Evolutionary conservation across 2,113 vertebrate genomes (phyloP).

Genomic region (Anarrhichthys ocellatus): DNA sequence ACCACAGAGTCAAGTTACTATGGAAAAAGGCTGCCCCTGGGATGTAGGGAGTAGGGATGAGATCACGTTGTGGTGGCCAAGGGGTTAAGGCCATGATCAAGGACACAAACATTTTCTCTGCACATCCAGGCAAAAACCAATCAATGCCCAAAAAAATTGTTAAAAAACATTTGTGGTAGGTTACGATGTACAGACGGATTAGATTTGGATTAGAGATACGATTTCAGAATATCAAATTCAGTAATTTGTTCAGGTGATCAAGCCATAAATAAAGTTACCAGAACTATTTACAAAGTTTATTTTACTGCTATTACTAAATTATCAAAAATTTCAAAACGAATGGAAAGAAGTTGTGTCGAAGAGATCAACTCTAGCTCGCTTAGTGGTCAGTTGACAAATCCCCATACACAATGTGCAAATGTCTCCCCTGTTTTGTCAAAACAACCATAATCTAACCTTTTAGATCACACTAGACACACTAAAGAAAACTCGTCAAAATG

Average conservation of each 20-base stretch:
- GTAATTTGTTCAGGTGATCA: background rate
- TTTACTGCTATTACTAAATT: too few relatives aligned
- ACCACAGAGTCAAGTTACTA: background rate
- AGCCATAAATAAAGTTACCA: too few relatives aligned
- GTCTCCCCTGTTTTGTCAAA: too few relatives aligned
- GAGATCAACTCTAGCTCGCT: too few relatives aligned
- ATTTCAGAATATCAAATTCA: background rate
- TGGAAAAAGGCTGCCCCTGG: background rate
- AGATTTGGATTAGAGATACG: too few relatives aligned
- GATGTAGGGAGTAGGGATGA: too few relatives aligned
- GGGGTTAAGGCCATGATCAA: background rate
- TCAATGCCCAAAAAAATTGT: background rate
- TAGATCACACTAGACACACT: background rate
- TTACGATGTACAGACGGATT: background rate
- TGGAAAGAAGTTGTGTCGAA: too few relatives aligned
- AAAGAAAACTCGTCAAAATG: background rate
- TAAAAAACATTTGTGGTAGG: background rate
- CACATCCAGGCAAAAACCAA: background rate
- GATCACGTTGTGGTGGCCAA: background rate
- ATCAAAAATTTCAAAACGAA: too few relatives aligned
- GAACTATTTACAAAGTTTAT: too few relatives aligned
- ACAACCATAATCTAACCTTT: background rate
- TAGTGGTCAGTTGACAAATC: too few relatives aligned
- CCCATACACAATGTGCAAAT: too few relatives aligned
- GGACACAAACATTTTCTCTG: too few relatives aligned